Conservation (phyloP, 2,888 invertebrate species). For the Heteromurus nitidus region DNA sequence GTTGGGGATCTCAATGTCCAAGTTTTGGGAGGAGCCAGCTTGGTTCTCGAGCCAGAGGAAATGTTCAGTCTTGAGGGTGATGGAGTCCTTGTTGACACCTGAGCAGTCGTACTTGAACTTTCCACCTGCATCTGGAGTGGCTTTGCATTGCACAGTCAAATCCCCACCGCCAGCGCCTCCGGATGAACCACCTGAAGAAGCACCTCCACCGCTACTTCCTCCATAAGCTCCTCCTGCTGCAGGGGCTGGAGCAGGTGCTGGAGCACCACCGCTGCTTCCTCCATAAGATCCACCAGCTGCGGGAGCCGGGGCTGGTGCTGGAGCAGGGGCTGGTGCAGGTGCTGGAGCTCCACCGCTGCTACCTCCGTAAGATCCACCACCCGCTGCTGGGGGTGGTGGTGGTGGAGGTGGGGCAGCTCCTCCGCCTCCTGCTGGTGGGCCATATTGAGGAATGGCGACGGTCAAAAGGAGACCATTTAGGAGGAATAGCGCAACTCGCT, state of each 20-base stretch:
- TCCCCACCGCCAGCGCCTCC: constrained; percentile 21
- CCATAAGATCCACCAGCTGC: neutral
- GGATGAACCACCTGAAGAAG: neutral
- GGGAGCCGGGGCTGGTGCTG: constrained; percentile 3
- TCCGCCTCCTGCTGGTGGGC: constrained; percentile 12
- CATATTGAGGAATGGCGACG: constrained; percentile 48
- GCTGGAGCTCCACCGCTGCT: neutral
- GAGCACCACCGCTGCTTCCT: neutral
- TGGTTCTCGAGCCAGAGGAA: constrained; percentile 55
- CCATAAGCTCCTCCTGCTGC: neutral
- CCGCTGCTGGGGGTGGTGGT: constrained; percentile 18
- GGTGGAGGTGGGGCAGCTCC: constrained; percentile 17
- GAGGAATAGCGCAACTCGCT: constrained; percentile 25
- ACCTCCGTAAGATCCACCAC: neutral
- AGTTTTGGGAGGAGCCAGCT: constrained; percentile 36
- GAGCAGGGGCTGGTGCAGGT: constrained; percentile 1
- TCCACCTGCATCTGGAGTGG: constrained; percentile 39
- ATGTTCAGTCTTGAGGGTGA: constrained; percentile 57
- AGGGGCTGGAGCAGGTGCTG: constrained; percentile 8
- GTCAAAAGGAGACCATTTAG: constrained; percentile 42
- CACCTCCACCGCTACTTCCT: neutral
- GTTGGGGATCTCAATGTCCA: constrained; percentile 59
- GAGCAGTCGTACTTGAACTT: constrained; percentile 56
- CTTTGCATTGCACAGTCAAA: constrained; percentile 47
- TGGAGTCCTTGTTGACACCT: constrained; percentile 49